Percentiles rank a stretch among this genome's conserved stretches.
These are phyloP conservation scores for Rhombomys opimus DNA, from an alignment of 2,113 vertebrate species.

Conservation along the genomic window DNA sequence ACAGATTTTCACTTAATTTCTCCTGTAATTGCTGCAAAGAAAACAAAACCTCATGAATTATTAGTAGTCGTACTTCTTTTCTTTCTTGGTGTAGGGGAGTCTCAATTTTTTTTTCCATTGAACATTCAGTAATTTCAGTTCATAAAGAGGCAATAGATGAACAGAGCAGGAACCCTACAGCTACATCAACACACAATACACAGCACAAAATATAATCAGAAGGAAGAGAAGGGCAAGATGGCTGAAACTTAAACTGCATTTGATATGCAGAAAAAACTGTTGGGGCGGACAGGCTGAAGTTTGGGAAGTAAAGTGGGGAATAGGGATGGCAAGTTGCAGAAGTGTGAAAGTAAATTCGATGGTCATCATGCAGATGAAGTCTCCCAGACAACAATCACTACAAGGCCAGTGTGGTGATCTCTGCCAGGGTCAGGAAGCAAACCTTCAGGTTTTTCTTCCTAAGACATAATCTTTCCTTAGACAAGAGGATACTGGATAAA, in stretches of 20 bases:
- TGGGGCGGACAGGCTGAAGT: background rate
- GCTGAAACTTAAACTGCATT: background rate
- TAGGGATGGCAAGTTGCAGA: background rate
- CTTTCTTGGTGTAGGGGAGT: background rate
- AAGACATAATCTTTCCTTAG: background rate
- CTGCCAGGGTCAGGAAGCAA: background rate
- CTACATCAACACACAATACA: background rate
- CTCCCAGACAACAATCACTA: background rate
- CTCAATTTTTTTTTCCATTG: background rate
- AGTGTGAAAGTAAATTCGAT: background rate
- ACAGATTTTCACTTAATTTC: slow-evolving; percentile 93
- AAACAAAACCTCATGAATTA: slow-evolving; percentile 59
- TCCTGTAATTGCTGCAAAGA: slow-evolving; percentile 91
- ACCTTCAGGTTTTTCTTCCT: background rate
- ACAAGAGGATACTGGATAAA: background rate
- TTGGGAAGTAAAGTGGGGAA: background rate
- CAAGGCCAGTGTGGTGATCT: background rate
- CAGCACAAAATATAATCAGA: background rate
- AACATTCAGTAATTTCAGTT: background rate
- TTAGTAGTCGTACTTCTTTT: background rate
- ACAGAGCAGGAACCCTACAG: background rate
- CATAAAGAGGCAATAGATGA: background rate
- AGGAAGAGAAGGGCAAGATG: background rate
- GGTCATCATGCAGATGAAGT: background rate
- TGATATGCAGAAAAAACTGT: background rate